Conservation (phyloP, 2,888 invertebrate species). For the Torymus auratus region DNA sequence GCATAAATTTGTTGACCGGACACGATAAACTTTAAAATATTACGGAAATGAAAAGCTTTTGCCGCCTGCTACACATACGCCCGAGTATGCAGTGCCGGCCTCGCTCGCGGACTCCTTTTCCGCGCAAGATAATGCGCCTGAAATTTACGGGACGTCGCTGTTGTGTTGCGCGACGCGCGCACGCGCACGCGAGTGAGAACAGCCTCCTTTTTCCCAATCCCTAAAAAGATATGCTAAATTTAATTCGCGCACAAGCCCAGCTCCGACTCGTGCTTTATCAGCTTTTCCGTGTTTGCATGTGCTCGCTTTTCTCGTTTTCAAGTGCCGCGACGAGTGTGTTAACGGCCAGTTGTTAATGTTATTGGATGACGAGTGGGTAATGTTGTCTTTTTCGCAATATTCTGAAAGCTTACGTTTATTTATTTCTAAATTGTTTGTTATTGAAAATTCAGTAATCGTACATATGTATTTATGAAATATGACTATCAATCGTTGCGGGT, state of each 20-base stretch:
- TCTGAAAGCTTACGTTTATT: no score
- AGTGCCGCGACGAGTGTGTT: neutral
- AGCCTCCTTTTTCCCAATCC: slow-evolving; percentile 62
- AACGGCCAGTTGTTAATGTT: no score
- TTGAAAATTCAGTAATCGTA: no score
- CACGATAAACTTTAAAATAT: slow-evolving; percentile 75
- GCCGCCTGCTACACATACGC: slow-evolving; percentile 61
- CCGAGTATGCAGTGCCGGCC: slow-evolving; percentile 60
- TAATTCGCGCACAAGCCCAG: slow-evolving; percentile 65
- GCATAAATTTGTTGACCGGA: slow-evolving; percentile 73
- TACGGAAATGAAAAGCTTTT: slow-evolving; percentile 75
- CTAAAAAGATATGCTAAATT: slow-evolving; percentile 68
- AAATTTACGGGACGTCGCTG: slow-evolving; percentile 73
- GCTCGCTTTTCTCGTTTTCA: slow-evolving; percentile 15
- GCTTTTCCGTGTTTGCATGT: slow-evolving; percentile 3
- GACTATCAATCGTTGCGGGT: no score
- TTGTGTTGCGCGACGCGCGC: slow-evolving; percentile 58
- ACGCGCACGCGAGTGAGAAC: no score
- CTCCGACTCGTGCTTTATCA: slow-evolving; percentile 63
- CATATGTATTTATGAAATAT: no score
- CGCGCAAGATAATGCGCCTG: slow-evolving; percentile 74
- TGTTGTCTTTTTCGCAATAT: no score
- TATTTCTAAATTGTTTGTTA: no score
- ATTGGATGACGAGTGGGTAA: no score
- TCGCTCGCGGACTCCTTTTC: slow-evolving; percentile 72